Evolutionary conservation across 1,140 invertebrate species (phyloP), one percentile per base, ranked within the genome.

Genomic region (Sinonovacula constricta): DNA sequence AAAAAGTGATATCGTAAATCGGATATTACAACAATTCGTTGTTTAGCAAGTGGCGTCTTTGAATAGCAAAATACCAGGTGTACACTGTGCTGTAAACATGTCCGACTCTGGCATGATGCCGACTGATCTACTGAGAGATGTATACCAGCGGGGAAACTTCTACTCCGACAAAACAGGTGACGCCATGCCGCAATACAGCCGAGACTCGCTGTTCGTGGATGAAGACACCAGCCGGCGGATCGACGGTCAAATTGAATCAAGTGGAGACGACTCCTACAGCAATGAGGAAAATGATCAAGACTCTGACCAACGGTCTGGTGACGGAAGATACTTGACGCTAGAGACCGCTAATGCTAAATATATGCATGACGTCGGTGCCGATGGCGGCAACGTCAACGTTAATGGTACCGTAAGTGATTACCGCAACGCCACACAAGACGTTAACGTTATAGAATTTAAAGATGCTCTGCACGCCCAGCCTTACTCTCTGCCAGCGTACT

Each of bases 381-480:
- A n/a, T n/a, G 22, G 24, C 5, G 36, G 36, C 36, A 54, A 51
- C 54, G 45, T 34, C 12, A 45, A 18, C 30, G 12, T 49, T 34
- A 69, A 69, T 57, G 68, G 18, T 1, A 36, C 39, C 5, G 57
- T 28, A 14, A 59, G 31, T 30, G 57, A 15, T 22, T 59, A 59
- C 57, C 18, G 57, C 18, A 59, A 18, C 2, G 57, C 2, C 14
- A 15, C 57, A 30, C 60, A 74, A 22, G 71, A 65, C 18, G 71
- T 65, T 0, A 74, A 74, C 26, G 71, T 74, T 1, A 74, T 74
- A 18, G 71, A 74, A 24, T 74, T 74, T 31, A 74, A 65, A 26
- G 60, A 74, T 26, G 53, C 57, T 22, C 45, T 74, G 15, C 57
- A 63, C 24, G 71, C 71, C 10, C 49, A 31, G n/a, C 28, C 60